These are phyloP conservation scores for Agraylea sexmaculata DNA, from an alignment of 1,140 invertebrate species.

Conservation along the genomic window DNA sequence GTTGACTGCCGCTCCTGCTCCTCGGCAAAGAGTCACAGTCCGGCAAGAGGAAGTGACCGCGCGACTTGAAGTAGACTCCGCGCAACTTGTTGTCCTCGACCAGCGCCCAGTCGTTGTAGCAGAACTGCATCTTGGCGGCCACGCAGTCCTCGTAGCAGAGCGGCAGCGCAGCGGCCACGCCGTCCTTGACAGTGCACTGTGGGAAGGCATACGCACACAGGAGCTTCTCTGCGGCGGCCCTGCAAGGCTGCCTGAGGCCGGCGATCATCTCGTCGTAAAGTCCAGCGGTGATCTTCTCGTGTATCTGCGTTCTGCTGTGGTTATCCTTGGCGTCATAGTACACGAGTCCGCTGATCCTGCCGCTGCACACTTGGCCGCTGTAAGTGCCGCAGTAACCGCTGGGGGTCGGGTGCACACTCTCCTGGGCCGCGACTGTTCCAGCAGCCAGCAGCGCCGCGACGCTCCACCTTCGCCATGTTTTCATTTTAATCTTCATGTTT, in stretches of 20 bases:
- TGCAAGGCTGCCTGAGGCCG: constrained; percentile 67
- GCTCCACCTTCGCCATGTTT: too few relatives aligned
- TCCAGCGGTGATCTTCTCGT: constrained; percentile 70
- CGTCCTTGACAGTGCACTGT: constrained; percentile 57
- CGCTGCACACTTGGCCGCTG: constrained; percentile 76
- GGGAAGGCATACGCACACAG: constrained; percentile 88
- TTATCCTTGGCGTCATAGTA: constrained; percentile 67
- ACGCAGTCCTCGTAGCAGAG: constrained; percentile 88
- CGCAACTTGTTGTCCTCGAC: constrained; percentile 79
- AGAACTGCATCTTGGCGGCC: constrained; percentile 79
- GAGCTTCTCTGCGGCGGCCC: constrained; percentile 76
- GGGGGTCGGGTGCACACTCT: constrained; percentile 18
- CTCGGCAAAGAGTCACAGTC: constrained; percentile 70
- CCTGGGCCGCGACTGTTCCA: constrained; percentile 10
- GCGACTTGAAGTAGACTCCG: constrained; percentile 63
- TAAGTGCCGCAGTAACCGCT: constrained; percentile 75
- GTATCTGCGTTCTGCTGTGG: constrained; percentile 59
- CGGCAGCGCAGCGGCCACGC: constrained; percentile 46
- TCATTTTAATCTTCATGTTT: too few relatives aligned
- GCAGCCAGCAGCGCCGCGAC: too few relatives aligned
- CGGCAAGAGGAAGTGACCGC: constrained; percentile 78
- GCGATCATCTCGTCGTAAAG: constrained; percentile 79
- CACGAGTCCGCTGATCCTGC: constrained; percentile 63
- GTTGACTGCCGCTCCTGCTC: too few relatives aligned
- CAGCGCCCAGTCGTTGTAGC: constrained; percentile 84